These are phyloP conservation scores for Acomys russatus DNA, from an alignment of 2,797 vertebrate genomes.

Conservation along the genomic window DNA sequence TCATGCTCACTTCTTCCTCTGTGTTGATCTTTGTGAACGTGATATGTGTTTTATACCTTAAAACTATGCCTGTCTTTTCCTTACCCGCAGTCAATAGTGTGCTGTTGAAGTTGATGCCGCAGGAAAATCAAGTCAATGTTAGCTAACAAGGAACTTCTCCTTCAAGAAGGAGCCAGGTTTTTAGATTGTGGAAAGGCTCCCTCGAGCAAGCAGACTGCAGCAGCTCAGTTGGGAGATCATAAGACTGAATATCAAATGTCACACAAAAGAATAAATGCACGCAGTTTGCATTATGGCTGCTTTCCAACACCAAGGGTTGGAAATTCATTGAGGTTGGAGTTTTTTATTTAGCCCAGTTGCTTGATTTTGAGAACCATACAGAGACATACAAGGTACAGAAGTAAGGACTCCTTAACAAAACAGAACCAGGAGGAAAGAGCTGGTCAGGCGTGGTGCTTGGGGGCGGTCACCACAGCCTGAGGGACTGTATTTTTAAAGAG, in stretches of 20 bases:
- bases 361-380: constrained; percentile 56
- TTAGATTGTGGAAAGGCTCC: constrained; percentile 33
- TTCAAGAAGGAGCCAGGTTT: constrained; percentile 10
- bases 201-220: not conserved
- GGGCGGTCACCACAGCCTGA: not conserved
- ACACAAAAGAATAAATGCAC: not conserved
- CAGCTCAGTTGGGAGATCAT: not conserved
- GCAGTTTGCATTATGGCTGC: not conserved
- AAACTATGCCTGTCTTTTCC: not conserved
- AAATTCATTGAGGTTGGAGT: constrained; percentile 7
- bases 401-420: not conserved
- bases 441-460: too few relatives aligned
- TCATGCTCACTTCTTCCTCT: too few relatives aligned
- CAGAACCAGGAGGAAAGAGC: not conserved
- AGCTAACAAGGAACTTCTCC: not conserved
- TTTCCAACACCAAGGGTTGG: not conserved
- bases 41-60: constrained; percentile 8
- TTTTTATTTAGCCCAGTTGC: constrained; percentile 50
- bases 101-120: not conserved
- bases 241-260: constrained; percentile 32
- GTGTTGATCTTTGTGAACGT: constrained; percentile 1
- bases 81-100: not conserved
- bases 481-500: not conserved
- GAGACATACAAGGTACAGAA: constrained; percentile 29
- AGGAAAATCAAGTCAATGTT: constrained; percentile 51